These are phyloP conservation scores for Drosophila nr. perissopoda DNA, from an alignment of 2,888 invertebrate species.

Conservation along the genomic window DNA sequence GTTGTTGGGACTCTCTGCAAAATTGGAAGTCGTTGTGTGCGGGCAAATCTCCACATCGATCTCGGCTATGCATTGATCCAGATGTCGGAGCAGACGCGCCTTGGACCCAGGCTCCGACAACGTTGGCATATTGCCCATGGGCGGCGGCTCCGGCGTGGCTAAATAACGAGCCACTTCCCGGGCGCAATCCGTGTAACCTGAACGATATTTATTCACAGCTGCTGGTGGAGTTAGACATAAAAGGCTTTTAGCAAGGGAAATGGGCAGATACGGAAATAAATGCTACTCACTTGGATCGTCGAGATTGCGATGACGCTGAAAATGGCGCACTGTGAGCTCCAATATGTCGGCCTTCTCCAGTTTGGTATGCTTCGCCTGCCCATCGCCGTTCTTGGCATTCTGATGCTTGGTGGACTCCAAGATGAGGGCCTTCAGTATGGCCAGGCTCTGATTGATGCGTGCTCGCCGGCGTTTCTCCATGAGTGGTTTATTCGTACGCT, in stretches of 20 bases:
- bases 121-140: constrained; percentile 84
- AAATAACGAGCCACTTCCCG: constrained; percentile 86
- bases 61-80: constrained; percentile 87
- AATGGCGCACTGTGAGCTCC: constrained; percentile 92
- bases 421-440: constrained; percentile 90
- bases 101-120: constrained; percentile 87
- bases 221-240: background rate
- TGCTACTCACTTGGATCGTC: constrained; percentile 86
- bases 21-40: constrained; percentile 70
- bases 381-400: constrained; percentile 84
- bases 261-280: background rate
- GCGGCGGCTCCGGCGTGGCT: constrained; percentile 84
- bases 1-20: constrained; percentile 80
- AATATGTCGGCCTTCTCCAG: constrained; percentile 93
- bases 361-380: constrained; percentile 91
- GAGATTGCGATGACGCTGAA: constrained; percentile 90
- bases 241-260: background rate
- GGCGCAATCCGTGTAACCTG: constrained; percentile 89
- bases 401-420: constrained; percentile 88
- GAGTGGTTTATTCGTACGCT: constrained; percentile 91
- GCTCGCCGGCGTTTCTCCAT: constrained; percentile 92
- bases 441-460: constrained; percentile 90
- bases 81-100: constrained; percentile 87
- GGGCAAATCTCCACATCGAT: constrained; percentile 87
- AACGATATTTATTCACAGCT: constrained; percentile 85